These are phyloP conservation scores for Eucidaris tribuloides DNA, from an alignment of 35 echinoderm and acorn worm genomes.

Conservation along the genomic window DNA sequence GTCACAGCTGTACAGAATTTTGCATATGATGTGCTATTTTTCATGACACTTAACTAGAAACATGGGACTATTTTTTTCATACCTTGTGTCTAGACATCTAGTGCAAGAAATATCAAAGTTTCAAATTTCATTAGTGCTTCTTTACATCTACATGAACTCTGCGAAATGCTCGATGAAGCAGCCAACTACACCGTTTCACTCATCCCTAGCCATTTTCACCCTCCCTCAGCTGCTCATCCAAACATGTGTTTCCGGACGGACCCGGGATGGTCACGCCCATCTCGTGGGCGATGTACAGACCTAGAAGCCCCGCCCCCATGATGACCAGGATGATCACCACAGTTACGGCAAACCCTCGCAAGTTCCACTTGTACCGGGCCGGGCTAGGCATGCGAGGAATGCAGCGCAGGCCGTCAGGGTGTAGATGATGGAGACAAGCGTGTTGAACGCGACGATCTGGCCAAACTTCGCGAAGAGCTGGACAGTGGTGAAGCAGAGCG, in stretches of 20 bases:
- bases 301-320: conserved; percentile 27
- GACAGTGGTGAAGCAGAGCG: conserved; percentile 85
- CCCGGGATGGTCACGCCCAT: conserved; percentile 70
- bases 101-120: no score
- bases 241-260: conserved; percentile 74
- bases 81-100: no score
- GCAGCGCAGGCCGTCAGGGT: conserved; percentile 80
- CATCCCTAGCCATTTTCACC: no score
- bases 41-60: no score
- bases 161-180: no score
- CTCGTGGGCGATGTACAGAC: conserved; percentile 32
- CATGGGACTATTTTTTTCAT: no score
- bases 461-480: conserved; percentile 95
- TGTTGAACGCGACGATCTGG: conserved; percentile 95
- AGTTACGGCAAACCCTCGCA: conserved; percentile 64
- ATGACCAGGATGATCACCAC: conserved; percentile 26
- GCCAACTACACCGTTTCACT: no score
- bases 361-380: conserved; percentile 70
- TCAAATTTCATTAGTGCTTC: no score
- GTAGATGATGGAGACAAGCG: conserved; percentile 80
- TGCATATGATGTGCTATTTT: no score
- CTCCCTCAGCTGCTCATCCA: no score
- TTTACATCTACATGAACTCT: no score
- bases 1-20: no score
- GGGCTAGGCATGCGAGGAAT: conserved; percentile 69